phyloP scores from a whole-genome alignment of 2,797 vertebrate genomes.

The Coluber constrictor region DNA sequence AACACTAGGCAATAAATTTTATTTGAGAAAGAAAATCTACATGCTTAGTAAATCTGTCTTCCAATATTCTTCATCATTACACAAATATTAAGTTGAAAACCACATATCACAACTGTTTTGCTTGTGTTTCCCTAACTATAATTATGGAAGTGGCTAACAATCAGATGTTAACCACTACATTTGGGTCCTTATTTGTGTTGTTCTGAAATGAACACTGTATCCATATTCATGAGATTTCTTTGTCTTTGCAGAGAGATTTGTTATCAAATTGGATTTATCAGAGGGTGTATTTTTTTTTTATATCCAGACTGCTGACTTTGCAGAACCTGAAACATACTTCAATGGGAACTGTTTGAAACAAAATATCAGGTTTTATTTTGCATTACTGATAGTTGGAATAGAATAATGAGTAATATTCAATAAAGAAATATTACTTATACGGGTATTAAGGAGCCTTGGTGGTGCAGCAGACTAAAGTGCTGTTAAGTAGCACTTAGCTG shows the following conservation, averaged over 20 bases:
- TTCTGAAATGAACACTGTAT: neutral
- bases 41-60: slow-evolving; percentile 7
- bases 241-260: slow-evolving; percentile 15
- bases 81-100: neutral
- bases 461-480: no score
- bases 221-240: slow-evolving; percentile 1
- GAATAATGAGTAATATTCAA: neutral
- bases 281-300: neutral
- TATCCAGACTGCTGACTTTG: neutral
- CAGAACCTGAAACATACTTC: neutral
- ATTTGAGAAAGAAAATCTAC: neutral
- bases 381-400: neutral
- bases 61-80: slow-evolving; percentile 4
- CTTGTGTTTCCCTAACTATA: accelerated
- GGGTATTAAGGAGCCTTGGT: no score
- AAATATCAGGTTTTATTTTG: neutral
- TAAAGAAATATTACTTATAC: neutral
- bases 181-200: neutral
- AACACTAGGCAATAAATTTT: neutral
- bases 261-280: neutral
- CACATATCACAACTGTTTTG: neutral
- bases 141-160: slow-evolving; percentile 17
- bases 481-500: no score
- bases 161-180: neutral
- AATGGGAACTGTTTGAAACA: neutral